These are phyloP conservation scores for Orgyia antiqua DNA, from an alignment of 2,888 invertebrate genomes.

Conservation along the genomic window DNA sequence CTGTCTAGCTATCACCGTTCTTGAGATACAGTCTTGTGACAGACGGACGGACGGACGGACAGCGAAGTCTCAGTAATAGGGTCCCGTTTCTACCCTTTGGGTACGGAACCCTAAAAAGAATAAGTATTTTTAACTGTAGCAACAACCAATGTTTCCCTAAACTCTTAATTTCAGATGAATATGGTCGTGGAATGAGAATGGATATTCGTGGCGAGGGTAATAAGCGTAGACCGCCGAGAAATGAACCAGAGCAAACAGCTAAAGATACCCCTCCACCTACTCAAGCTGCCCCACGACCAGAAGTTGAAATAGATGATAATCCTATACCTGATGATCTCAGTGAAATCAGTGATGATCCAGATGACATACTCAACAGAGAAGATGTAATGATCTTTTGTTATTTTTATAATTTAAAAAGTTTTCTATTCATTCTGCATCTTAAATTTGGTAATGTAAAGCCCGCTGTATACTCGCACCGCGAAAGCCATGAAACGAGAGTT, in stretches of 20 bases:
- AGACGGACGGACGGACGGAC: no score
- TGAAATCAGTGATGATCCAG: slow-evolving; percentile 93
- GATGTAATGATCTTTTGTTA: slow-evolving; percentile 68
- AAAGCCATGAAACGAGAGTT: no score
- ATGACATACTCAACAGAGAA: slow-evolving; percentile 90
- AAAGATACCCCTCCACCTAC: slow-evolving; percentile 55
- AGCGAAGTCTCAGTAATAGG: no score
- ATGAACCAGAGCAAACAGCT: slow-evolving; percentile 47
- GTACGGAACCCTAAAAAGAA: no score
- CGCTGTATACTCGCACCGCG: no score
- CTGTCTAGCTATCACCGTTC: no score
- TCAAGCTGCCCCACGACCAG: slow-evolving; percentile 48
- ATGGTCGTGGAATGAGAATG: slow-evolving; percentile 62
- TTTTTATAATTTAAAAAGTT: no score
- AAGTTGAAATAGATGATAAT: slow-evolving; percentile 69
- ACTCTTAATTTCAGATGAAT: slow-evolving; percentile 55
- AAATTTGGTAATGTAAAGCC: no score
- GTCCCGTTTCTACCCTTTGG: no score
- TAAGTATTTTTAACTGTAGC: background rate
- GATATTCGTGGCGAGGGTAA: slow-evolving; percentile 51
- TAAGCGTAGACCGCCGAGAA: slow-evolving; percentile 57
- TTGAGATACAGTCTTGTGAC: no score
- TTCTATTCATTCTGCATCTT: no score
- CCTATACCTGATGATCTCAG: slow-evolving; percentile 85
- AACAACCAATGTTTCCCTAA: no score